Base-by-base conservation (phyloP, 37 sponge, comb jelly and placozoan genomes). In the Aphrocallistes beatrix region DNA sequence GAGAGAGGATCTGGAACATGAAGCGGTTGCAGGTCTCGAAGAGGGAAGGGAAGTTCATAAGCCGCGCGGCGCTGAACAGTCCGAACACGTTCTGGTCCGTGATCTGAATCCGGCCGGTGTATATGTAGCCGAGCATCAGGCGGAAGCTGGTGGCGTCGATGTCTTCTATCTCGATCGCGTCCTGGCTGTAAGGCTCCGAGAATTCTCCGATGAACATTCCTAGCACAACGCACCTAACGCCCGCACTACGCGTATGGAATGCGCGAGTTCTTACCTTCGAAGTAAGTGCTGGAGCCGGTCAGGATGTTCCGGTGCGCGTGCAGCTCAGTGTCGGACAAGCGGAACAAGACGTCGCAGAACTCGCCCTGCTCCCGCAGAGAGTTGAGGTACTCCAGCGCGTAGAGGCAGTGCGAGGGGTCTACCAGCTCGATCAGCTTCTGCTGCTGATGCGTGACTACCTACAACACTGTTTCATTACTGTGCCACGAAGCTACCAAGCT, bases 141-240 rank as follows among this genome's bases (percentile, higher is more conserved):
- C 47, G 51, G 36, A 93, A 69, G 36, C 90, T 40, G 38, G 83
- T 87, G 0, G 82, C 88, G 36, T 87, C 88, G 13, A 93, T 84
- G 51, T 90, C 94, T 19, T 93, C 91, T 1, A 93, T 88, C 0
- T 38, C 36, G 1, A 93, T 81, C 17, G 90, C 87, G 37, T 84
- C 82, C 34, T 60, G 75, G 3, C 85, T 86, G 23, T 86, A 84
- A 23, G 89, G 88, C 39, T 88, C 87, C 21, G 88, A 51, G 75
- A 88, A 87, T 51, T 93, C 88, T 0, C 90, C 91, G 50, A 90
- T 81, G 47, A 93, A 91, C 91, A 93, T 88, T 21, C 86, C 75
- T 60, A 60, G 6, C 45, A 42, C 10, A n/a, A n/a, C n/a, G n/a
- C n/a, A n/a, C n/a, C n/a, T n/a, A 42, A 42, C 45, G 13, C 13